These are phyloP conservation scores for Phalanger gymnotis DNA, from an alignment of 2,797 vertebrate genomes.

Conservation along the genomic window DNA sequence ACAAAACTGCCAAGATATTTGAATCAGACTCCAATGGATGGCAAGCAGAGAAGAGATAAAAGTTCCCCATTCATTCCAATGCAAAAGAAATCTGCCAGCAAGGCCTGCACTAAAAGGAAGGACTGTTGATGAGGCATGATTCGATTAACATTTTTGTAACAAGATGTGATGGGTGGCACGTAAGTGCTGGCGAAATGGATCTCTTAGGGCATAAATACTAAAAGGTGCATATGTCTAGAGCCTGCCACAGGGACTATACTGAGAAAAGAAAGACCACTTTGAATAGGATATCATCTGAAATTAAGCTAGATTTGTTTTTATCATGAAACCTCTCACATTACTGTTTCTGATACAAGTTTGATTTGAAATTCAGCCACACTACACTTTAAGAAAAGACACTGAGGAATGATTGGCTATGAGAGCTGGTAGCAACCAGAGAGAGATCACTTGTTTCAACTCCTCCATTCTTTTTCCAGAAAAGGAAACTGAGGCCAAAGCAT, in stretches of 20 bases:
- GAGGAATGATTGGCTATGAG: background rate
- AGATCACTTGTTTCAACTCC: background rate
- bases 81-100: background rate
- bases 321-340: background rate
- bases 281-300: background rate
- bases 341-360: background rate
- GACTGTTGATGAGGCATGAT: background rate
- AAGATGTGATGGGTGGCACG: background rate
- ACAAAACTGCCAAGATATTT: background rate
- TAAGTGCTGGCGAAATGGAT: background rate
- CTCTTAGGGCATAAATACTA: background rate
- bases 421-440: background rate
- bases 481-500: background rate
- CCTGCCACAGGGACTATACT: background rate
- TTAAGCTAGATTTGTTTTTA: background rate
- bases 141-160: background rate
- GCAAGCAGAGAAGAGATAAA: conserved; percentile 5
- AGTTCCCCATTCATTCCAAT: background rate
- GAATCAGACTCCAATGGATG: conserved; percentile 4
- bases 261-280: background rate
- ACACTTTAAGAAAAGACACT: background rate
- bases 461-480: background rate
- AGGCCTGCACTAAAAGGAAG: background rate
- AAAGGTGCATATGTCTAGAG: too few species aligned
- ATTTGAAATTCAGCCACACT: background rate